phyloP scores from a whole-genome alignment of 1,140 invertebrate species.

The Drosophila ambigua region DNA sequence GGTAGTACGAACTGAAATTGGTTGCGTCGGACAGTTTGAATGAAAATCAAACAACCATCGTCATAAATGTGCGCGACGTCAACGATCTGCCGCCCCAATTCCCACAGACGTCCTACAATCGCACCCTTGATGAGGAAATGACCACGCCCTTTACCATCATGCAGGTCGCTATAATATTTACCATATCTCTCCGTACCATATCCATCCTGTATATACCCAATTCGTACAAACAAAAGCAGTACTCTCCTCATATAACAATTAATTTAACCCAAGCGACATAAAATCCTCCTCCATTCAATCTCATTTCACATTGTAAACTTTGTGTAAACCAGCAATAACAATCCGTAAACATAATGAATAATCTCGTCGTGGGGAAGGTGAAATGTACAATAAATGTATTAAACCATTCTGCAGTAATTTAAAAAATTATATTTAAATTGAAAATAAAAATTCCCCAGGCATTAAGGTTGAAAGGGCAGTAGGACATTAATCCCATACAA shows the following conservation, averaged over 20 bases:
- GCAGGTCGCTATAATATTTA: slow-evolving; percentile 85
- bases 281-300: slow-evolving; percentile 37
- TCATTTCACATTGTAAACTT: slow-evolving; percentile 55
- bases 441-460: slow-evolving; percentile 12
- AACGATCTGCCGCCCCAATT: slow-evolving; percentile 93
- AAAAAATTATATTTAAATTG: slow-evolving; percentile 17
- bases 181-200: slow-evolving; percentile 9
- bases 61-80: slow-evolving; percentile 90
- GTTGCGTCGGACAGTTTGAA: slow-evolving; percentile 94
- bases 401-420: slow-evolving; percentile 29
- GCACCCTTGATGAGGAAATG: slow-evolving; percentile 88
- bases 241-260: slow-evolving; percentile 60
- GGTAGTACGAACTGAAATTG: slow-evolving; percentile 92
- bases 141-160: slow-evolving; percentile 86
- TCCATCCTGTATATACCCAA: slow-evolving; percentile 17
- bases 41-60: slow-evolving; percentile 91
- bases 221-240: slow-evolving; percentile 25
- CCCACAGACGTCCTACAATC: slow-evolving; percentile 88
- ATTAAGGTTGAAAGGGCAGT: neutral
- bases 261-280: slow-evolving; percentile 58
- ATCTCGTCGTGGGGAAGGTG: slow-evolving; percentile 16
- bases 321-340: slow-evolving; percentile 56
- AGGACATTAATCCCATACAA: no score
- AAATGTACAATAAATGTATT: slow-evolving; percentile 12
- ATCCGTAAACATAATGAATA: slow-evolving; percentile 49